Percentiles rank a stretch among this genome's conserved stretches.
These are phyloP conservation scores for Sebastes kiyomatsui DNA, from an alignment of 2,797 vertebrate species.

Conservation along the genomic window DNA sequence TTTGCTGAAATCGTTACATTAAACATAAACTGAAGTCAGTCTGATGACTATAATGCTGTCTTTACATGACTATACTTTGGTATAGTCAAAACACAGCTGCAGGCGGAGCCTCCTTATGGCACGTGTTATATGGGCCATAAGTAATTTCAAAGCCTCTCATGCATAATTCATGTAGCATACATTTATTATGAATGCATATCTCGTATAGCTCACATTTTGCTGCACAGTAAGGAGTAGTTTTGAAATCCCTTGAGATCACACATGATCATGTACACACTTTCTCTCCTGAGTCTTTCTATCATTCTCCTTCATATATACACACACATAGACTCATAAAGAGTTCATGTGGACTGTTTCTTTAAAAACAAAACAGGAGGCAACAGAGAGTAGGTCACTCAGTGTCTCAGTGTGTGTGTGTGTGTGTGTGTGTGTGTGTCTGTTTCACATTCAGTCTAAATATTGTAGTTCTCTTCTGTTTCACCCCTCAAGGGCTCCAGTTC, in stretches of 20 bases:
- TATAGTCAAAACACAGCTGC: constrained; percentile 20
- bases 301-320: not conserved
- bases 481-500: constrained; percentile 60
- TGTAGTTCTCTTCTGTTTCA: constrained; percentile 66
- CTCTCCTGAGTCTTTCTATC: not conserved
- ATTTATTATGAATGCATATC: constrained; percentile 47
- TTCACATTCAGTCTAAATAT: constrained; percentile 58
- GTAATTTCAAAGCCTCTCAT: constrained; percentile 46
- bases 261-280: constrained; percentile 10
- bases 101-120: not conserved
- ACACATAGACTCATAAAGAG: not conserved
- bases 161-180: constrained; percentile 34
- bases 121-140: constrained; percentile 17
- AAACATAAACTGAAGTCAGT: not conserved
- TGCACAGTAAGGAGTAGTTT: not conserved
- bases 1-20: not conserved
- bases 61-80: not conserved
- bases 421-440: not conserved
- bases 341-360: not conserved
- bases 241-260: not conserved
- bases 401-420: not conserved
- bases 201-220: constrained; percentile 15
- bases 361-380: not conserved
- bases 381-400: constrained; percentile 24
- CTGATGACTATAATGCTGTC: not conserved